A percentile compares a stretch with the other conserved stretches of the same genome.
phyloP scores from a whole-genome alignment of 2,113 vertebrate species.

The Platichthys flesus region DNA sequence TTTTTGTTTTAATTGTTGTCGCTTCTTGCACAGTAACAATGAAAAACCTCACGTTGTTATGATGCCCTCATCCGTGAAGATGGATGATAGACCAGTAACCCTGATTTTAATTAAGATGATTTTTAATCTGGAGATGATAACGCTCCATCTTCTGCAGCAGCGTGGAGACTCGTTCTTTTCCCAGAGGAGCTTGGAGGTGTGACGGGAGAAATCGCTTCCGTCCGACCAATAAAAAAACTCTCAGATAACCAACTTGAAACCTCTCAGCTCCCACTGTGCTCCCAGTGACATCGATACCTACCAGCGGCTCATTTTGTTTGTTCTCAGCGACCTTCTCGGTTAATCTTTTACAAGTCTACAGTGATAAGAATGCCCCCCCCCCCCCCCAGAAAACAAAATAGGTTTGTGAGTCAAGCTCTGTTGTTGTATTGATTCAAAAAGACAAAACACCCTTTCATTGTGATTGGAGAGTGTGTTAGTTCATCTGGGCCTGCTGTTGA shows the following conservation, averaged over 20 bases:
- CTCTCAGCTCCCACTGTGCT: conserved; percentile 7
- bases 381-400: not conserved
- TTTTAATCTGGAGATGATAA: conserved; percentile 25
- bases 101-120: conserved; percentile 27
- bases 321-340: not conserved
- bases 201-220: conserved; percentile 26
- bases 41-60: not conserved
- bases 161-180: conserved; percentile 28
- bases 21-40: not conserved
- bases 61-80: conserved; percentile 1
- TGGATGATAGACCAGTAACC: not conserved
- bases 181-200: conserved; percentile 38
- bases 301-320: conserved; percentile 1
- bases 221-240: conserved; percentile 32
- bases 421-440: conserved; percentile 17
- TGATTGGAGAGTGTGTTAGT: conserved; percentile 9
- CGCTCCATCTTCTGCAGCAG: conserved; percentile 11
- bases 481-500: conserved; percentile 35
- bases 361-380: not conserved
- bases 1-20: too few species aligned
- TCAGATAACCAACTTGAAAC: conserved; percentile 1
- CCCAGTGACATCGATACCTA: not conserved
- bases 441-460: not conserved
- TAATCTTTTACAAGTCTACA: not conserved
- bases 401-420: not conserved